A percentile compares a stretch with the other conserved stretches of the same genome.
Conservation (phyloP, 2,797 vertebrate species). For the Sebastes hubbsi region DNA sequence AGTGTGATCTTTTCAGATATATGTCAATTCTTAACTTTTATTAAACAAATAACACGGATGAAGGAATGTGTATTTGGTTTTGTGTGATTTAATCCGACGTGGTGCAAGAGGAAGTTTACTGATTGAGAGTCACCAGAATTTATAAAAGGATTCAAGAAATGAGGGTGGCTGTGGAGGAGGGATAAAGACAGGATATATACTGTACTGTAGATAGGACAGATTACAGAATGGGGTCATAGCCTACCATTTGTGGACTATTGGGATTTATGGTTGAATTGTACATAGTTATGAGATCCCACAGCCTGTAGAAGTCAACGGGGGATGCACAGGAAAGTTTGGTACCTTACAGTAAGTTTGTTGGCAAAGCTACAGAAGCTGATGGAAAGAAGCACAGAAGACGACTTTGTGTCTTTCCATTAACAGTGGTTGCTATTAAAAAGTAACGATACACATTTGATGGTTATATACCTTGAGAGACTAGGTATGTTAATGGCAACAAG, state of each 20-base stretch:
- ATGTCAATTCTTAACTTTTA: constrained; percentile 66
- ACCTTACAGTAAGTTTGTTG: constrained; percentile 36
- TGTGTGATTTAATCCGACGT: constrained; percentile 42
- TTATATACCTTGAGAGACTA: constrained; percentile 20
- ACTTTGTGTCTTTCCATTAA: constrained; percentile 37
- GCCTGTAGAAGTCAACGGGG: constrained; percentile 45
- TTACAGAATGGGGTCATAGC: constrained; percentile 18
- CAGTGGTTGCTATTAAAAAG: constrained; percentile 24
- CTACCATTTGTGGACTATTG: constrained; percentile 9
- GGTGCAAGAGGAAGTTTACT: constrained; percentile 34
- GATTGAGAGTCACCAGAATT: constrained; percentile 49
- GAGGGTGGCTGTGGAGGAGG: constrained; percentile 52
- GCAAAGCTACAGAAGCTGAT: constrained; percentile 35
- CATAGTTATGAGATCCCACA: constrained; percentile 57
- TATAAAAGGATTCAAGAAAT: constrained; percentile 50
- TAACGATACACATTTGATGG: constrained; percentile 11
- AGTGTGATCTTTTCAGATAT: constrained; percentile 62
- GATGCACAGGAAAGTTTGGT: constrained; percentile 55
- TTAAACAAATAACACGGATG: constrained; percentile 71
- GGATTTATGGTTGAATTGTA: constrained; percentile 35
- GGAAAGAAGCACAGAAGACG: constrained; percentile 28
- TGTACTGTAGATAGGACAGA: constrained; percentile 4
- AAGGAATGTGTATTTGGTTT: constrained; percentile 67
- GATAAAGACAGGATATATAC: constrained; percentile 4
- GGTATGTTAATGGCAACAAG: constrained; percentile 28